Conservation (phyloP, 2,888 invertebrate species). For the Amblyjoppa fuscipennis region DNA sequence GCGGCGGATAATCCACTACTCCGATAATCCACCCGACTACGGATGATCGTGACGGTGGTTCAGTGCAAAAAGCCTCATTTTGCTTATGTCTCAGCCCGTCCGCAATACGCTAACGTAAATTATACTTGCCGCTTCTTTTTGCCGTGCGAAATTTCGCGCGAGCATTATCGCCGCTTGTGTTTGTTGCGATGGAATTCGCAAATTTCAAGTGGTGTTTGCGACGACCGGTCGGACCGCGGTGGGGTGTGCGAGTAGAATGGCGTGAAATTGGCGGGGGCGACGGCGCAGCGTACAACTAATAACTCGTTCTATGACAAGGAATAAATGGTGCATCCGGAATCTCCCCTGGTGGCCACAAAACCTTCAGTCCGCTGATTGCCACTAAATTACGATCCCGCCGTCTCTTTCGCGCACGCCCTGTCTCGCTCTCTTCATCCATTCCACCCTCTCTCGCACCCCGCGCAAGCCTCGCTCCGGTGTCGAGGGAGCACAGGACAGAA, state of each 20-base stretch:
- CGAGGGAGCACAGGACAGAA: slow-evolving; percentile 52
- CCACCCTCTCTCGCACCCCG: slow-evolving; percentile 50
- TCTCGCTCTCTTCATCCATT: slow-evolving; percentile 61
- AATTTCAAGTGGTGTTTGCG: slow-evolving; percentile 9
- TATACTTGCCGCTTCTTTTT: neutral
- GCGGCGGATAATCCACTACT: neutral
- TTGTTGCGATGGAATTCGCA: slow-evolving; percentile 26
- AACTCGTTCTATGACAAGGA: slow-evolving; percentile 82
- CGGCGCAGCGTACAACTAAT: slow-evolving; percentile 72
- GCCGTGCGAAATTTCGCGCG: neutral
- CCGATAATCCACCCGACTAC: no score
- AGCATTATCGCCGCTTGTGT: neutral
- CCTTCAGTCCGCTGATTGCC: slow-evolving; percentile 84
- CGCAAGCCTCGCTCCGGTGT: slow-evolving; percentile 54
- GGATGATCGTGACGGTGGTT: neutral
- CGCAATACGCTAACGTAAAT: neutral
- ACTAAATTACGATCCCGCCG: slow-evolving; percentile 80
- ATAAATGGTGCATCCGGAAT: slow-evolving; percentile 80
- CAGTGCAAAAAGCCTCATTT: neutral
- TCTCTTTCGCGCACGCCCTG: slow-evolving; percentile 63
- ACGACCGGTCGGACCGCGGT: neutral
- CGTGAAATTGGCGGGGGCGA: slow-evolving; percentile 39
- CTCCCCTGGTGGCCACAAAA: slow-evolving; percentile 83
- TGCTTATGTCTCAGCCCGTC: slow-evolving; percentile 1
- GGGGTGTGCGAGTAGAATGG: slow-evolving; percentile 19